Evolutionary conservation across 2,888 invertebrate genomes (phyloP), one percentile per base, ranked within the genome.

Genomic region (Crioceris asparagi): DNA sequence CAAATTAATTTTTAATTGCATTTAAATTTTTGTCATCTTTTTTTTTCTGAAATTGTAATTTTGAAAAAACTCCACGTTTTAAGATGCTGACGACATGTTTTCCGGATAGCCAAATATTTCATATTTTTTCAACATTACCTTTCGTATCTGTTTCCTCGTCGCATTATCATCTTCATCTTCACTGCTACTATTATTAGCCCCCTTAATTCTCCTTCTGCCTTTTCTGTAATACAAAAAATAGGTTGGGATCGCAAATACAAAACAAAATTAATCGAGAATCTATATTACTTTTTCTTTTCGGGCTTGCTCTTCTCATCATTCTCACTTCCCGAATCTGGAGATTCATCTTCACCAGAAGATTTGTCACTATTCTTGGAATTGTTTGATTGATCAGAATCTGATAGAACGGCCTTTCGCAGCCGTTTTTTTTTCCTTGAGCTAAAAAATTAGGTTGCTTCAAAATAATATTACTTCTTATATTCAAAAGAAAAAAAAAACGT

Each of bases 61-160:
- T n/a, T n/a, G n/a, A n/a, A n/a, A n/a, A n/a, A n/a, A n/a, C n/a
- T n/a, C n/a, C n/a, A n/a, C n/a, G n/a, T n/a, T n/a, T n/a, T n/a
- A n/a, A n/a, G n/a, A n/a, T n/a, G n/a, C n/a, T n/a, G n/a, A n/a
- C n/a, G n/a, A n/a, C n/a, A n/a, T n/a, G n/a, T n/a, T n/a, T 6
- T 5, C 6, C 11, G 17, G 17, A 17, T 11, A 30, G 19, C 14
- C 7, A 5, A 10, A n/a, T 21, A 7, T 10, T 7, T 21, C 21
- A 21, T 21, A 21, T n/a, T n/a, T n/a, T n/a, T n/a, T n/a, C n/a
- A n/a, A n/a, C 34, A 19, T 59, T 39, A 72, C 64, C 55, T 69
- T 72, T 14, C 77, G 65, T 42, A 78, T 75, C 49, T 75, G 71
- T 53, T 75, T 72, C 32, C 72, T 65, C 32, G 70, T 71, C 16